Conservation (phyloP, 2,888 invertebrate species). For the Apotomis turbidana region DNA sequence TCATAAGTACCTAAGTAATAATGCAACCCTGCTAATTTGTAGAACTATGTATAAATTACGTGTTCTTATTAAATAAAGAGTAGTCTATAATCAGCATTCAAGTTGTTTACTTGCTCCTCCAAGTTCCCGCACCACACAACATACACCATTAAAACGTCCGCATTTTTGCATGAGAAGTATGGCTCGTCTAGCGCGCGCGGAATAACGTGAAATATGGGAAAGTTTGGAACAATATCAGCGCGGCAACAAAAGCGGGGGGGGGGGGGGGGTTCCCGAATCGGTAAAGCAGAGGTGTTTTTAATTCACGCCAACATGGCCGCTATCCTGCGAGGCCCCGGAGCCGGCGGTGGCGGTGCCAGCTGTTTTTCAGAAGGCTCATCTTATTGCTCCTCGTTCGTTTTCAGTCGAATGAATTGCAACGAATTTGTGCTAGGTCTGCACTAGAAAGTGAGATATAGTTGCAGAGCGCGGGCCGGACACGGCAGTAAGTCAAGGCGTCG, state of each 20-base stretch:
- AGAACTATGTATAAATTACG: too few species aligned
- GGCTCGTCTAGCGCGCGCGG: conserved; percentile 18
- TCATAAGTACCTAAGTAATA: too few species aligned
- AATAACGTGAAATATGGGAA: conserved; percentile 29
- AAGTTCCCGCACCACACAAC: too few species aligned
- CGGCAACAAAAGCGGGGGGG: conserved; percentile 18
- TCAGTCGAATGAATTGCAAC: neutral
- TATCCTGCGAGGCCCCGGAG: conserved; percentile 5
- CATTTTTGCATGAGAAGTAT: conserved; percentile 12
- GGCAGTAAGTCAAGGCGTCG: neutral
- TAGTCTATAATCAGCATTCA: too few species aligned
- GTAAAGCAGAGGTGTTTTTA: conserved; percentile 24
- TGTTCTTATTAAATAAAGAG: too few species aligned
- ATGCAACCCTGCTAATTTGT: too few species aligned
- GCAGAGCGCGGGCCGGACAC: neutral
- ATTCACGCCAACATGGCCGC: conserved; percentile 14
- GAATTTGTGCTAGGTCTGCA: neutral
- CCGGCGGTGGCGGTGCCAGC: neutral
- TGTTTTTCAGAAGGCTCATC: neutral
- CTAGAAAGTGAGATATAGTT: neutral
- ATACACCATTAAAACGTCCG: conserved; percentile 24
- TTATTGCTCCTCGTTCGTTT: neutral
- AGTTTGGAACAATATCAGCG: conserved; percentile 37
- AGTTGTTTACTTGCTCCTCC: too few species aligned
- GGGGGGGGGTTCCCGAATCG: neutral